Evolutionary conservation across 2,888 invertebrate species (phyloP), one percentile per base, ranked within the genome.

Genomic region (Drosophila pegasa): DNA sequence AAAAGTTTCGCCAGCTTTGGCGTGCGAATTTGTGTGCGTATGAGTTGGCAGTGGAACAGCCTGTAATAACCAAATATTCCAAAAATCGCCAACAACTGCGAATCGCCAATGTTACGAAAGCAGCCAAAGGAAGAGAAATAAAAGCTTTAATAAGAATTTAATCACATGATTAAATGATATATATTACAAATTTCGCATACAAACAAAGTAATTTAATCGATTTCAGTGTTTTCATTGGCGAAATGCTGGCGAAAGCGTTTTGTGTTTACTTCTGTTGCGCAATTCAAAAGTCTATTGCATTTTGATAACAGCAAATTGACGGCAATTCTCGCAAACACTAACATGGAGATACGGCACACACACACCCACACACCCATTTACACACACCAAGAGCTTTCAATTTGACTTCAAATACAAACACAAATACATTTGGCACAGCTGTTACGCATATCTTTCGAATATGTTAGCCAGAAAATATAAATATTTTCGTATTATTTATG

Each of bases 271-370:
- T 48, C 3, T 25, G 16, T 7, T 8, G 41, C 62, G 62, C 55
- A 57, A 67, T 52, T 60, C 48, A 68, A 75, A 87, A 54, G 67
- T 74, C 77, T 88, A 89, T 87, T 78, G 82, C 79, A 81, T 84
- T 89, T 89, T 87, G 87, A 89, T 87, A 87, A 72, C 74, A 57
- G 50, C 40, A 69, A 58, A 63, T 52, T 59, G 72, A 47, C 65
- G 57, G 55, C 63, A 62, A 59, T 25, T 56, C 33, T 51, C 58
- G 55, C 58, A 41, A 31, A 41, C 45, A 56, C 56, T 48, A 27
- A 25, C 48, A 59, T 27, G 65, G 31, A 52, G 41, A 55, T 40
- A 63, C 33, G 37, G 47, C 37, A 55, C 29, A 66, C 45, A 50
- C 62, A 78, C 61, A 48, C 62, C 48, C 52, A 55, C 43, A 38